Percentiles rank a stretch among this genome's conserved stretches.
Evolutionary conservation across 2,888 invertebrate species (phyloP).

Genomic region (Sepiola atlantica): DNA sequence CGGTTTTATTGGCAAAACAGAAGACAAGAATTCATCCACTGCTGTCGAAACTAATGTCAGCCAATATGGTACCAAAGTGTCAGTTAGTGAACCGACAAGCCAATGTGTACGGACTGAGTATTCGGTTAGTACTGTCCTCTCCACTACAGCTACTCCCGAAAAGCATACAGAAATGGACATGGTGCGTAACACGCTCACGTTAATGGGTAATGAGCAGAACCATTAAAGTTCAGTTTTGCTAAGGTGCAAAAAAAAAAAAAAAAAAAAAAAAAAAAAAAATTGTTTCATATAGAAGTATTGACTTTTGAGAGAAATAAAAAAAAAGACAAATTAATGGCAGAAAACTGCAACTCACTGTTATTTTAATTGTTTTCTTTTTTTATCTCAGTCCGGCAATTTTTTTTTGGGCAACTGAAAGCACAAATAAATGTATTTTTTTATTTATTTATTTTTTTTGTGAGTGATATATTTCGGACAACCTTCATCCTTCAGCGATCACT

Average conservation of each 20-base stretch:
- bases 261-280: too few relatives aligned
- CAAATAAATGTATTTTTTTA: too few relatives aligned
- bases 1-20: background rate
- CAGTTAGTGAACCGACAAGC: conserved; percentile 35
- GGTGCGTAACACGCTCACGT: background rate
- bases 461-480: too few relatives aligned
- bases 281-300: background rate
- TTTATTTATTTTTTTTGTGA: too few relatives aligned
- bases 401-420: too few relatives aligned
- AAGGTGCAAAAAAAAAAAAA: too few relatives aligned
- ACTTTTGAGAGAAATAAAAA: background rate
- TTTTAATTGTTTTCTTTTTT: too few relatives aligned
- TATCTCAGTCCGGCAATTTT: too few relatives aligned
- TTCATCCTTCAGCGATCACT: too few relatives aligned
- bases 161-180: background rate
- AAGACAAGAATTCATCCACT: background rate
- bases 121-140: background rate
- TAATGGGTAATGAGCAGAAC: background rate
- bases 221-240: background rate
- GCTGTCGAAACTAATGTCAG: background rate
- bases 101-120: conserved; percentile 33
- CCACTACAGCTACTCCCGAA: background rate
- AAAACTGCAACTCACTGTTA: background rate
- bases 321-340: background rate
- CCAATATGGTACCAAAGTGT: background rate